These are phyloP conservation scores for Calidris pugnax DNA, from an alignment of 2,113 vertebrate genomes.

Conservation along the genomic window DNA sequence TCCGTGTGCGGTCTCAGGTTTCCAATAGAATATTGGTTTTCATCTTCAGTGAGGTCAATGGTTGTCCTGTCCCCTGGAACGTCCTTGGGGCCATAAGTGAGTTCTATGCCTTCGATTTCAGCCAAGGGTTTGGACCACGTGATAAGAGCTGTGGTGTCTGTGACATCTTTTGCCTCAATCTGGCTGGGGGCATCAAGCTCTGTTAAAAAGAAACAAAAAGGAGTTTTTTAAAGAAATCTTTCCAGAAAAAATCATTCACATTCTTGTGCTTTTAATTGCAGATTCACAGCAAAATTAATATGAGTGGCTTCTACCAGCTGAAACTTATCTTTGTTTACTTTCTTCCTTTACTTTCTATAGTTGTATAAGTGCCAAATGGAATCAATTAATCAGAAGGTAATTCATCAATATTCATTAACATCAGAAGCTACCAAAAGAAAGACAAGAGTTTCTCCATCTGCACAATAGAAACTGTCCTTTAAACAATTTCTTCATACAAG, in stretches of 20 bases:
- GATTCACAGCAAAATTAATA: neutral
- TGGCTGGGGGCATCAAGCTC: conserved; percentile 91
- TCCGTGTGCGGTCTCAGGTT: conserved; percentile 87
- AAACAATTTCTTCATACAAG: neutral
- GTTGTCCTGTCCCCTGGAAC: conserved; percentile 78
- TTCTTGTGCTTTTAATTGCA: neutral
- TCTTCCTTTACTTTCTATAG: neutral
- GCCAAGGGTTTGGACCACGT: conserved; percentile 94
- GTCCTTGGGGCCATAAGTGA: conserved; percentile 84
- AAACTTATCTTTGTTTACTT: neutral
- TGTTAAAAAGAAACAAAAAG: conserved; percentile 36
- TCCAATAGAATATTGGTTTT: conserved; percentile 90
- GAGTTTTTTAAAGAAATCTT: neutral
- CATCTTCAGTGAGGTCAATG: conserved; percentile 83
- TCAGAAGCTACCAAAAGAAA: neutral
- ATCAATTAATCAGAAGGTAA: neutral
- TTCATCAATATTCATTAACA: neutral
- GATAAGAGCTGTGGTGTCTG: conserved; percentile 89
- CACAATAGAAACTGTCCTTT: neutral
- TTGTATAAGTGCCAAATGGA: neutral
- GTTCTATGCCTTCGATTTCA: conserved; percentile 83
- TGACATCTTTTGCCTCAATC: conserved; percentile 90
- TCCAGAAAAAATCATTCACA: neutral
- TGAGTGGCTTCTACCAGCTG: neutral
- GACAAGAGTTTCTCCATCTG: neutral